phyloP scores from a whole-genome alignment of 1,140 invertebrate genomes.

The Drosophila busckii region DNA sequence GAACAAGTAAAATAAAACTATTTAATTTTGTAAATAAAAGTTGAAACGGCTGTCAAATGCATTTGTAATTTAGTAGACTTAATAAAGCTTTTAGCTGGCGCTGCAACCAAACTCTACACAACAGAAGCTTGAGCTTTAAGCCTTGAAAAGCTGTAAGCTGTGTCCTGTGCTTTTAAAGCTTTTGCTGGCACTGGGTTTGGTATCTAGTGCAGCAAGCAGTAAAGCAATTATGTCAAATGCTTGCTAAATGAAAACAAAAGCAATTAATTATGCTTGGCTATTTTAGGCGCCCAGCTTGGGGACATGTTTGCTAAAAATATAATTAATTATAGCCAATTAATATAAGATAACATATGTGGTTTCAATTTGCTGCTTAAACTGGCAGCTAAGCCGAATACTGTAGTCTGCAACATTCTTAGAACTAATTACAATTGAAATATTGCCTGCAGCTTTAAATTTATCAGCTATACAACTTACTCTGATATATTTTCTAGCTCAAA shows the following conservation, averaged over 20 bases:
- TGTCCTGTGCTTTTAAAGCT: no score
- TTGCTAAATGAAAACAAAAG: slow-evolving; percentile 26
- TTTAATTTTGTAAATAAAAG: slow-evolving; percentile 75
- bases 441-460: no score
- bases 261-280: slow-evolving; percentile 55
- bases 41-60: slow-evolving; percentile 33
- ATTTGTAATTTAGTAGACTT: slow-evolving; percentile 21
- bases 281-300: slow-evolving; percentile 25
- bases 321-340: slow-evolving; percentile 65
- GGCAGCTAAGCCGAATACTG: no score
- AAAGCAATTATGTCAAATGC: slow-evolving; percentile 18
- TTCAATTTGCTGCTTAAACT: slow-evolving; percentile 11
- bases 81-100: no score
- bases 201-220: no score
- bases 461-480: no score
- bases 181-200: no score
- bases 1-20: slow-evolving; percentile 34
- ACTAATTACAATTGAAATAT: no score
- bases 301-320: slow-evolving; percentile 53
- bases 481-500: no score
- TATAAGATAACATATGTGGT: slow-evolving; percentile 39
- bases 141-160: not conserved
- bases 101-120: not conserved
- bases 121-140: not conserved
- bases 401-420: no score